Evolutionary conservation across 2,113 vertebrate species (phyloP), one percentile per base, ranked within the genome.

Genomic region (Buteo buteo): DNA sequence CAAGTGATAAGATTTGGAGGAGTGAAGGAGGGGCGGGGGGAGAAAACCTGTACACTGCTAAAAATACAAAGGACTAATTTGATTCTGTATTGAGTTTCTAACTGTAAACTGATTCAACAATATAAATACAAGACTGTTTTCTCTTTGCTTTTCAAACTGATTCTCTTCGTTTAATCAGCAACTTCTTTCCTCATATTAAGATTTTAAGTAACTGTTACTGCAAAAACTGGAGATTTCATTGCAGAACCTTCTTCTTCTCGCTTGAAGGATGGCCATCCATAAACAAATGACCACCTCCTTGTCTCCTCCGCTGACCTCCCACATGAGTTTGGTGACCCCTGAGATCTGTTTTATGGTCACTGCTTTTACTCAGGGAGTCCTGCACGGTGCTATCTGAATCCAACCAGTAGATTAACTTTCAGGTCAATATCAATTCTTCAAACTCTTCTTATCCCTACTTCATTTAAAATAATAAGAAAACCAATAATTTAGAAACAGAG

Each of bases 321-420:
- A 59, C 28, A 16, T 42, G 65, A 61, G 81, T 95, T 79, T 90
- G 61, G 52, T 92, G 92, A 94, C 61, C 88, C 69, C 88, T 82
- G 72, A 95, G 83, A 86, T 87, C 65, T 71, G 40, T 57, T 92
- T 95, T 95, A 94, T 71, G 67, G 86, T 88, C 82, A 76, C 3
- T 95, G 77, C 82, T 94, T 94, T 86, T 67, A 88, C 64, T 77
- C 15, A 9, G 32, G 67, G 32, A 6, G 4, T 88, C 59, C 61
- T 65, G 59, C 4, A 2, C 66, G 62, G 67, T 64, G 61, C 55
- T 82, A 66, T 62, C 62, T 83, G 6, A 92, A 76, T 44, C 19
- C 42, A 42, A 10, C 19, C 29, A 49, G 44, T 7, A 52, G 57
- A 58, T 91, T 88, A 94, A 78, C 47, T 88, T 88, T 71, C 36